A percentile compares a stretch with the other conserved stretches of the same genome.
phyloP scores from a whole-genome alignment of 2,113 vertebrate species.

The Procavia capensis region DNA sequence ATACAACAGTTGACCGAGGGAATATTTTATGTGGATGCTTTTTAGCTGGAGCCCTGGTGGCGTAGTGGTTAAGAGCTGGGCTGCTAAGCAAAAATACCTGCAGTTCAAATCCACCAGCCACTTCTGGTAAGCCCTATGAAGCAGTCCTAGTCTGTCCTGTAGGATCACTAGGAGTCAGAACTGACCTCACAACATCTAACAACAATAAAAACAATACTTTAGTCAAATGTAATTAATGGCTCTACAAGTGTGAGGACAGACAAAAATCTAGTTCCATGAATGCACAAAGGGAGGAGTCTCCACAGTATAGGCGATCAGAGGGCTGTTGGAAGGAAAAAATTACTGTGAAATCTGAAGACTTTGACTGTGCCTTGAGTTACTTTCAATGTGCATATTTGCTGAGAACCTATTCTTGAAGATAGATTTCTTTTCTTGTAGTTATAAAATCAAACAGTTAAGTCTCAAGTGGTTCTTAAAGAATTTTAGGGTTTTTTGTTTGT shows the following conservation, averaged over 20 bases:
- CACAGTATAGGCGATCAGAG: not conserved
- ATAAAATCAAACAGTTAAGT: not conserved
- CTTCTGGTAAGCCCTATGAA: no score
- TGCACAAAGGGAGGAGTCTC: not conserved
- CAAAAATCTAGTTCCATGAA: not conserved
- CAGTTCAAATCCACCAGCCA: no score
- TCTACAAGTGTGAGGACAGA: not conserved
- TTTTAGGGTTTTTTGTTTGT: no score
- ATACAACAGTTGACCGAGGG: not conserved
- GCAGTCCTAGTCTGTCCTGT: no score
- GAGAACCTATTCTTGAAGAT: not conserved
- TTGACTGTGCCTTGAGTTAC: not conserved
- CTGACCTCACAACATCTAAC: no score
- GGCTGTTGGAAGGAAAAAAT: not conserved
- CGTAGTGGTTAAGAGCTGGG: no score
- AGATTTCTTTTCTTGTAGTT: not conserved
- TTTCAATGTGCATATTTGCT: not conserved
- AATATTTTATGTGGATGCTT: not conserved
- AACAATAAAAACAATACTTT: no score
- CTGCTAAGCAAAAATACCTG: no score
- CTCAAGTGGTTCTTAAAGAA: not conserved
- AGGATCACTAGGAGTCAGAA: no score
- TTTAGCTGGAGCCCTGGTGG: not conserved
- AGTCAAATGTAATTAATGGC: not conserved
- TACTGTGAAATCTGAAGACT: not conserved